phyloP scores from a whole-genome alignment of 2,888 invertebrate genomes.

The Phortica okadai region DNA sequence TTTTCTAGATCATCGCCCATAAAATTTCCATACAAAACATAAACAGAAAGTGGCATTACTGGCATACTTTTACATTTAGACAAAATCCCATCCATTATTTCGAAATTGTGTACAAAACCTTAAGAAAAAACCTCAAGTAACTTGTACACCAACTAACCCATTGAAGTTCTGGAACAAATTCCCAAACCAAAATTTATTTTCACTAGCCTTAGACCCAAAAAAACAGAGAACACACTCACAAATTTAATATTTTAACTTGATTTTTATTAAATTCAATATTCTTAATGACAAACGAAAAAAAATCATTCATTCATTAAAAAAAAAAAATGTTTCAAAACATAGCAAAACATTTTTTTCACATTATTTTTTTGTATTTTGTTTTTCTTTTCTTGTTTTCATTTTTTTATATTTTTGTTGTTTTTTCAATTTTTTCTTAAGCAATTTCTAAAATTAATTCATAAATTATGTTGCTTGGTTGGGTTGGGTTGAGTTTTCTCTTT shows the following conservation, averaged over 20 bases:
- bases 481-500: not conserved
- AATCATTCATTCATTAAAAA: not conserved
- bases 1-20: no score
- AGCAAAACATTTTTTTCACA: slow-evolving; percentile 1
- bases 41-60: no score
- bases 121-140: no score
- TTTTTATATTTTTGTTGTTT: not conserved
- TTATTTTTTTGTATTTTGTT: not conserved
- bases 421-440: not conserved
- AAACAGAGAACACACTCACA: not conserved
- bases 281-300: not conserved
- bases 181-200: no score
- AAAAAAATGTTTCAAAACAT: slow-evolving; percentile 23
- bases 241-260: slow-evolving; percentile 1
- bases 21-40: no score
- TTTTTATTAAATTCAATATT: slow-evolving; percentile 18
- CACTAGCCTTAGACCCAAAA: no score
- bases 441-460: slow-evolving; percentile 15
- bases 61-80: no score
- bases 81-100: no score
- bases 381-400: not conserved
- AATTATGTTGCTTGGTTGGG: not conserved
- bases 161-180: no score
- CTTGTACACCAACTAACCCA: no score
- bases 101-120: no score